A percentile compares a stretch with the other conserved stretches of the same genome.
Evolutionary conservation across 2,797 vertebrate genomes (phyloP).

Genomic region (Poecilia picta): DNA sequence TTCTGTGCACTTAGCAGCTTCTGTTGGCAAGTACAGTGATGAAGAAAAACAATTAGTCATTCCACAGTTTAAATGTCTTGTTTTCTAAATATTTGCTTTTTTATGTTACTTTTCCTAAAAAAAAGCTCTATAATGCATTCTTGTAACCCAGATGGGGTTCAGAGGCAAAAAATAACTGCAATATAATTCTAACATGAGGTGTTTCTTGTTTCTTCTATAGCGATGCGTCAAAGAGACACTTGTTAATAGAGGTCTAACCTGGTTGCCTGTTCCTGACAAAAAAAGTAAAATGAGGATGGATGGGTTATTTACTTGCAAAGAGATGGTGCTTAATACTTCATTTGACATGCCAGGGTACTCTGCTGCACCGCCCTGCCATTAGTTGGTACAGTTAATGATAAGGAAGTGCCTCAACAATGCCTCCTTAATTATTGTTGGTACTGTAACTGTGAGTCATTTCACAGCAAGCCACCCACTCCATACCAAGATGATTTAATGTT

Average conservation of each 20-base stretch:
- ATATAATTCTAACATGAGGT: neutral
- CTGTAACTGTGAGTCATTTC: constrained; percentile 67
- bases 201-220: constrained; percentile 9
- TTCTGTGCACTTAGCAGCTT: neutral
- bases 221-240: constrained; percentile 45
- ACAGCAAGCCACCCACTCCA: constrained; percentile 69
- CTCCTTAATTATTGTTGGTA: constrained; percentile 67
- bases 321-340: constrained; percentile 41
- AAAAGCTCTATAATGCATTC: neutral
- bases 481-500: constrained; percentile 61
- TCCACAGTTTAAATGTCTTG: neutral
- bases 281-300: constrained; percentile 52
- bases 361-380: constrained; percentile 56
- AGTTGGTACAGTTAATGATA: constrained; percentile 45
- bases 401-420: constrained; percentile 56
- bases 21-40: neutral
- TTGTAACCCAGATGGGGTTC: neutral
- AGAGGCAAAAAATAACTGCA: neutral
- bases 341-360: constrained; percentile 42
- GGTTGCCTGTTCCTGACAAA: constrained; percentile 52
- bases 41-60: neutral
- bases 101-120: neutral
- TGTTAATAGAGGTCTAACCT: constrained; percentile 39
- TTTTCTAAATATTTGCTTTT: neutral
- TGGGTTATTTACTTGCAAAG: constrained; percentile 53